Conservation (phyloP, 1,140 invertebrate genomes). For the Papilio glaucus region DNA sequence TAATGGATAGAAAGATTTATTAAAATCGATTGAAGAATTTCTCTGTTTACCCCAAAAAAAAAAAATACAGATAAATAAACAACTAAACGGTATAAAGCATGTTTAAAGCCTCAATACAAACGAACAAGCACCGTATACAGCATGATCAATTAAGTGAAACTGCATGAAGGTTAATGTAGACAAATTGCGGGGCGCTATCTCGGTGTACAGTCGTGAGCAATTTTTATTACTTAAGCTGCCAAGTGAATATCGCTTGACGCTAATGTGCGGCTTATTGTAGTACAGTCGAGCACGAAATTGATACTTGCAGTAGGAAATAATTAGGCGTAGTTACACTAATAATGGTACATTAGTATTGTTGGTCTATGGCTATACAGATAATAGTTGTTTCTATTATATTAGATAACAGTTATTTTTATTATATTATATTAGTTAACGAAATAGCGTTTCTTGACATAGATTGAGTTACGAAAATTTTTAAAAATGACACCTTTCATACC, state of each 20-base stretch:
- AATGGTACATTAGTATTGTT: not conserved
- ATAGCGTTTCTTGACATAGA: too few species aligned
- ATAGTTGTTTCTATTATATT: too few species aligned
- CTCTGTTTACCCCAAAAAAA: too few species aligned
- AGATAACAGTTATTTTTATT: too few species aligned
- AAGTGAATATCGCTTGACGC: slow-evolving; percentile 36
- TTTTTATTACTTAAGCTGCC: slow-evolving; percentile 39
- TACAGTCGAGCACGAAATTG: slow-evolving; percentile 31
- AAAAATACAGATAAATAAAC: slow-evolving; percentile 1
- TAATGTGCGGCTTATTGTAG: slow-evolving; percentile 22
- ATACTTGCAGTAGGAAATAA: slow-evolving; percentile 16
- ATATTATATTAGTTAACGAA: too few species aligned
- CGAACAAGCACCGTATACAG: not conserved
- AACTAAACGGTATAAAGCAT: not conserved
- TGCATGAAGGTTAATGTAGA: slow-evolving; percentile 26
- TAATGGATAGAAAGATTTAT: too few species aligned
- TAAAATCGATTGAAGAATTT: too few species aligned
- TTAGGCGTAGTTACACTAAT: not conserved
- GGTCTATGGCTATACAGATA: not conserved
- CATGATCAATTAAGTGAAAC: slow-evolving; percentile 17
- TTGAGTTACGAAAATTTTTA: too few species aligned
- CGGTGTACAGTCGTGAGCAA: slow-evolving; percentile 35
- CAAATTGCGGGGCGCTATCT: slow-evolving; percentile 20
- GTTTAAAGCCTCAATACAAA: not conserved
- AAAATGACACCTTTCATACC: too few species aligned